These are phyloP conservation scores for Zophobas morio DNA, from an alignment of 1,140 invertebrate genomes.

Conservation along the genomic window DNA sequence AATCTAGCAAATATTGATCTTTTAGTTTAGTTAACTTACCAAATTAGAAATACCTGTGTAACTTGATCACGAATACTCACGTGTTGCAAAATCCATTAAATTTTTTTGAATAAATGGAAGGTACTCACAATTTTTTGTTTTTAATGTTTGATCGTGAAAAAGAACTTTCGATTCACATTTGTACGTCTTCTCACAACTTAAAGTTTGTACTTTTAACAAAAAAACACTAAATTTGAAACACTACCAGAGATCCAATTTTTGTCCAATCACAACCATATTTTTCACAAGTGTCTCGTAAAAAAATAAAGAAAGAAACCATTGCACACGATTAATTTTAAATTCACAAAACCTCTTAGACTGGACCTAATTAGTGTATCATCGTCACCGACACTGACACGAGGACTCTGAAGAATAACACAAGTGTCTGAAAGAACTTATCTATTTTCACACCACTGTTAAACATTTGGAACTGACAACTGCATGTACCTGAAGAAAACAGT, in stretches of 20 bases:
- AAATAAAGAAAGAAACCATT: conserved; percentile 1
- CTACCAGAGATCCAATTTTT: not conserved
- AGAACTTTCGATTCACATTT: no score
- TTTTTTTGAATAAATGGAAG: no score
- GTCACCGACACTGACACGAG: conserved; percentile 40
- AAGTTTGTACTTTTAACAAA: no score
- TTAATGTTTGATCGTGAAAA: no score
- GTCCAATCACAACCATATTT: not conserved
- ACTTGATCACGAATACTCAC: no score
- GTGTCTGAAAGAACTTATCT: conserved; percentile 48
- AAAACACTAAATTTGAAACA: no score
- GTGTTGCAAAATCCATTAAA: no score
- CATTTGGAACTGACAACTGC: conserved; percentile 26
- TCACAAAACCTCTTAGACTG: not conserved
- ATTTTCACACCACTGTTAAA: conserved; percentile 47
- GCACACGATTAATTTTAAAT: conserved; percentile 10
- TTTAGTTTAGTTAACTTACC: no score
- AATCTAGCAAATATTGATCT: no score
- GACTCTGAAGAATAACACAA: conserved; percentile 46
- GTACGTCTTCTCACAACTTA: no score
- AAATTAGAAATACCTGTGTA: no score
- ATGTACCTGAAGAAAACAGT: conserved; percentile 11
- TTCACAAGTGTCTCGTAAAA: not conserved
- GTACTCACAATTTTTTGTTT: no score
- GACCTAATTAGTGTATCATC: not conserved